These are phyloP conservation scores for Clupea harengus DNA, from an alignment of 2,113 vertebrate species.

Conservation along the genomic window DNA sequence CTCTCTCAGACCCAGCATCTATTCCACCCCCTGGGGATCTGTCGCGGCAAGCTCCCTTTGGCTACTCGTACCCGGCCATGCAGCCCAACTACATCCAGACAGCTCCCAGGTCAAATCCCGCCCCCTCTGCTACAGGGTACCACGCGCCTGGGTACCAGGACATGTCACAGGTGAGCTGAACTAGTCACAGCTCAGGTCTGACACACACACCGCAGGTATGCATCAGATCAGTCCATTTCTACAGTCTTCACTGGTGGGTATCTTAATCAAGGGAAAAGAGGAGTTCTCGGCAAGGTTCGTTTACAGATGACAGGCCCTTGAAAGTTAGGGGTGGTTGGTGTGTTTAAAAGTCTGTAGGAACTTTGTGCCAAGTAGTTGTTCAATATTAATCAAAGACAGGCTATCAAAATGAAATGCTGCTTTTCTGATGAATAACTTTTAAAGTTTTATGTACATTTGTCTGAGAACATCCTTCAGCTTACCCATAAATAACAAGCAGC, in stretches of 20 bases:
- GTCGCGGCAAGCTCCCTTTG: constrained; percentile 77
- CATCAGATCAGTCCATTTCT: neutral
- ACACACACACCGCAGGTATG: neutral
- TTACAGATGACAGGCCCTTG: too few relatives aligned
- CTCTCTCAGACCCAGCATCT: constrained; percentile 52
- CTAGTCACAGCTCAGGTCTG: neutral
- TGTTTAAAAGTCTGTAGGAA: too few relatives aligned
- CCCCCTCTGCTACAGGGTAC: constrained; percentile 65
- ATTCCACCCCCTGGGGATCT: constrained; percentile 66
- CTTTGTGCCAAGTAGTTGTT: too few relatives aligned
- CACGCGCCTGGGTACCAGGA: constrained; percentile 75
- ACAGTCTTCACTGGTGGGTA: neutral
- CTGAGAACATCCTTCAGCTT: neutral
- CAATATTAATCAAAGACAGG: too few relatives aligned
- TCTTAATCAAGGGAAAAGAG: too few relatives aligned
- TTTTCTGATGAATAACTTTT: too few relatives aligned
- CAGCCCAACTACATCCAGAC: constrained; percentile 83
- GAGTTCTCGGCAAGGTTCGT: too few relatives aligned
- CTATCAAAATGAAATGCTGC: too few relatives aligned
- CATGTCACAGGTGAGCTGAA: constrained; percentile 65
- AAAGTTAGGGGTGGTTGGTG: too few relatives aligned
- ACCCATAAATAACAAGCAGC: neutral
- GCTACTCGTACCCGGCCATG: constrained; percentile 82
- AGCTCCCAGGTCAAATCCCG: constrained; percentile 59
- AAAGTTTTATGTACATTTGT: too few relatives aligned